A percentile compares a stretch with the other conserved stretches of the same genome.
phyloP scores from a whole-genome alignment of 1,140 invertebrate species.

The Heliconius hewitsoni region DNA sequence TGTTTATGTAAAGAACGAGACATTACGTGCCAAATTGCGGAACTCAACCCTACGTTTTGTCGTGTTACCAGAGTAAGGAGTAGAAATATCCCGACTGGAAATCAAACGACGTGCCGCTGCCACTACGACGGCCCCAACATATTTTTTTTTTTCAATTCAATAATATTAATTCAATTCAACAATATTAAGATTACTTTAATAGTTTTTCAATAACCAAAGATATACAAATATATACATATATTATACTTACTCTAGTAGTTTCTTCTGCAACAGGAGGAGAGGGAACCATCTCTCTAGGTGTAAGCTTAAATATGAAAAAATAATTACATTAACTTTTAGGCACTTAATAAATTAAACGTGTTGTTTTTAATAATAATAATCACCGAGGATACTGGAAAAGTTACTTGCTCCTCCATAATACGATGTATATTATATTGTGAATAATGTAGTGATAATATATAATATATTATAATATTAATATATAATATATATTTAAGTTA shows the following conservation, averaged over 20 bases:
- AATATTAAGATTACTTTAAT: too few species aligned
- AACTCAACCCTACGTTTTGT: too few species aligned
- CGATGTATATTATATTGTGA: neutral
- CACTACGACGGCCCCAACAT: too few species aligned
- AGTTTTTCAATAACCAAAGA: too few species aligned
- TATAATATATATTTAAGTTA: neutral
- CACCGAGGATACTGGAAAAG: neutral
- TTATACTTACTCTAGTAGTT: neutral
- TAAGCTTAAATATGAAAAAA: conserved; percentile 15
- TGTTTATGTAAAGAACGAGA: too few species aligned
- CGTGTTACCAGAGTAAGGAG: too few species aligned
- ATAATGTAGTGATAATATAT: neutral
- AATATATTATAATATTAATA: too few species aligned
- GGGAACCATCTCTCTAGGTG: neutral
- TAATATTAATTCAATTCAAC: too few species aligned
- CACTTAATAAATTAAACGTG: neutral
- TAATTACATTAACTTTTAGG: neutral
- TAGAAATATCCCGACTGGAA: too few species aligned
- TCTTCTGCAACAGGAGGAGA: conserved; percentile 7
- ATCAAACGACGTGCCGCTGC: too few species aligned
- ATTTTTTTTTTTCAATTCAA: too few species aligned
- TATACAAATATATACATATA: neutral
- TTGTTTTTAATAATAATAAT: conserved; percentile 7
- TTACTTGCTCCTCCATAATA: neutral
- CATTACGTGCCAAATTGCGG: too few species aligned